Evolutionary conservation across 2,888 invertebrate species (phyloP).

Genomic region (Diaphora mendica): DNA sequence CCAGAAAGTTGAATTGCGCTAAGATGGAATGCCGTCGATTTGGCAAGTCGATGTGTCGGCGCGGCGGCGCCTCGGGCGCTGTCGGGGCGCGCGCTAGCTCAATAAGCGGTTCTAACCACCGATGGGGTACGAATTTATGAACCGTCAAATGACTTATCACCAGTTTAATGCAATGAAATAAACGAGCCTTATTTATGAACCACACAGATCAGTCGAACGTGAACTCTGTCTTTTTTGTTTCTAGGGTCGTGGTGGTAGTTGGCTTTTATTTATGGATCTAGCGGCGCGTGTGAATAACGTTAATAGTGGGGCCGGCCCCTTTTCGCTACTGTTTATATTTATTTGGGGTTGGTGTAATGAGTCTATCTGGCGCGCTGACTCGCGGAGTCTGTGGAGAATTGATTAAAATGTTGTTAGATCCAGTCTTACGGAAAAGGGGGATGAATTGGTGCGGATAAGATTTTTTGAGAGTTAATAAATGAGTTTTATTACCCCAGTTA

Average conservation of each 20-base stretch:
- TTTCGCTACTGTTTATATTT: conserved; percentile 85
- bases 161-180: conserved; percentile 84
- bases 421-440: conserved; percentile 82
- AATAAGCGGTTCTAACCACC: conserved; percentile 65
- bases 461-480: conserved; percentile 73
- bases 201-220: conserved; percentile 78
- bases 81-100: conserved; percentile 66
- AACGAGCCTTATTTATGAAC: conserved; percentile 83
- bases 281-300: conserved; percentile 84
- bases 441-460: conserved; percentile 71
- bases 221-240: conserved; percentile 79
- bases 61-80: conserved; percentile 71
- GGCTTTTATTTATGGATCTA: conserved; percentile 83
- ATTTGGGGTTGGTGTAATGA: conserved; percentile 85
- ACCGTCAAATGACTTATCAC: conserved; percentile 86
- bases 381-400: conserved; percentile 85
- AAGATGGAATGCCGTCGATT: conserved; percentile 78
- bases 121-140: conserved; percentile 81
- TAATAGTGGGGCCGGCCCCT: conserved; percentile 82
- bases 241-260: conserved; percentile 75
- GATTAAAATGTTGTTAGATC: conserved; percentile 85
- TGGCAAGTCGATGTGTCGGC: conserved; percentile 75
- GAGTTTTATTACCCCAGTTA: conserved; percentile 67
- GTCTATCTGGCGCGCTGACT: conserved; percentile 85
- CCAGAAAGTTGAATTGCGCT: conserved; percentile 73